These are phyloP conservation scores for Maniola jurtina DNA, from an alignment of 1,140 invertebrate species.

Conservation along the genomic window DNA sequence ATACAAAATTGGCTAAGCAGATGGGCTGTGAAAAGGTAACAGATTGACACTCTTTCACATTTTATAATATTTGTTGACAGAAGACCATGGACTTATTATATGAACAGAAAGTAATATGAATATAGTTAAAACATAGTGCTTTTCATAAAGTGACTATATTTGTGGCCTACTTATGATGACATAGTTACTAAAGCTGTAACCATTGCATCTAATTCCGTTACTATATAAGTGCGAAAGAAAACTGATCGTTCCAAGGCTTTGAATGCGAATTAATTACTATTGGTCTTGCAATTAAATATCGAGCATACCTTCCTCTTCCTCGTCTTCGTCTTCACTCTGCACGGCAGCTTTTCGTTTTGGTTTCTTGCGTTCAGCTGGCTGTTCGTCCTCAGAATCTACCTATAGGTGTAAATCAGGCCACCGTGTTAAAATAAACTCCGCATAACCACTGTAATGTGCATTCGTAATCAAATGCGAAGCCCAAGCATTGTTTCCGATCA, in stretches of 20 bases:
- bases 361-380: conserved; percentile 70
- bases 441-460: conserved; percentile 21
- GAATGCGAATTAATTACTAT: neutral
- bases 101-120: no score
- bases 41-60: no score
- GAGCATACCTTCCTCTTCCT: conserved; percentile 77
- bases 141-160: no score
- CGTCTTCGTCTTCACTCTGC: conserved; percentile 78
- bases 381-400: conserved; percentile 73
- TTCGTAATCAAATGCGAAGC: conserved; percentile 45
- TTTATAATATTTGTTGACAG: no score
- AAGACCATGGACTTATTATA: no score
- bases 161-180: neutral
- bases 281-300: neutral
- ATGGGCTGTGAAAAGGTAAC: no score
- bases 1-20: no score
- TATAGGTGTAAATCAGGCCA: conserved; percentile 34
- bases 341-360: conserved; percentile 74
- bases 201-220: neutral
- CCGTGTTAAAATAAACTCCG: conserved; percentile 7
- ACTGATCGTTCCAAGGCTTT: neutral
- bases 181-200: neutral
- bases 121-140: no score
- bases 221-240: neutral
- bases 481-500: conserved; percentile 40